phyloP scores from a whole-genome alignment of 2,888 invertebrate genomes.

The Xanthia togata region DNA sequence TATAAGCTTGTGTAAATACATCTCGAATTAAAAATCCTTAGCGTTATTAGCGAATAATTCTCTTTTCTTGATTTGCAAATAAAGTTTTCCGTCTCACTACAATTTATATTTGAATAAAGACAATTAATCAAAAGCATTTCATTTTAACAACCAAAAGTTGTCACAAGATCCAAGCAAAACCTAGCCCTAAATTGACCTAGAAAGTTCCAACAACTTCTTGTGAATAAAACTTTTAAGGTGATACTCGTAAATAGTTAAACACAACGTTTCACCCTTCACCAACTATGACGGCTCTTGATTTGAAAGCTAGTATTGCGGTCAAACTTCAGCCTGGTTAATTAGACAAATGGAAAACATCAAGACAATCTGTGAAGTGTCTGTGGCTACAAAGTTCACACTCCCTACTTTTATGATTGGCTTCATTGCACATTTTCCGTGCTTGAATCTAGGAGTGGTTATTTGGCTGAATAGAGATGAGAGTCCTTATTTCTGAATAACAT shows the following conservation, averaged over 20 bases:
- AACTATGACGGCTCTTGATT: slow-evolving; percentile 55
- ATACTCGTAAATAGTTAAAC: slow-evolving; percentile 55
- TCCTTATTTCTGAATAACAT: background rate
- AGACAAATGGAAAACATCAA: slow-evolving; percentile 64
- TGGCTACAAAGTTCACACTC: slow-evolving; percentile 26
- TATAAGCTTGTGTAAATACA: background rate
- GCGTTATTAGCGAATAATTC: background rate
- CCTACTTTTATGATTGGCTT: slow-evolving; percentile 17
- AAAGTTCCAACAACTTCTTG: slow-evolving; percentile 43
- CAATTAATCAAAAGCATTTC: slow-evolving; percentile 3
- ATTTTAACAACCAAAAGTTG: slow-evolving; percentile 4
- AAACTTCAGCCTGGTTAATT: slow-evolving; percentile 61
- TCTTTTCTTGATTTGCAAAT: no score
- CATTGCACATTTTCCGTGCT: slow-evolving; percentile 11
- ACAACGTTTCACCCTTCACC: slow-evolving; percentile 28
- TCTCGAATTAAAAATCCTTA: background rate
- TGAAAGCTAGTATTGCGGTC: slow-evolving; percentile 53
- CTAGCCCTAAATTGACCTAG: slow-evolving; percentile 35
- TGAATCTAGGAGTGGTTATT: background rate
- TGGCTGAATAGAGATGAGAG: background rate
- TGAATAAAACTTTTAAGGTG: slow-evolving; percentile 36
- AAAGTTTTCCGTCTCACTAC: background rate
- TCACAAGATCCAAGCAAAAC: slow-evolving; percentile 2
- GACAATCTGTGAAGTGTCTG: slow-evolving; percentile 48
- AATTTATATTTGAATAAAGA: background rate